phyloP scores from a whole-genome alignment of 2,888 invertebrate species.

The Cheilosia vulpina region DNA sequence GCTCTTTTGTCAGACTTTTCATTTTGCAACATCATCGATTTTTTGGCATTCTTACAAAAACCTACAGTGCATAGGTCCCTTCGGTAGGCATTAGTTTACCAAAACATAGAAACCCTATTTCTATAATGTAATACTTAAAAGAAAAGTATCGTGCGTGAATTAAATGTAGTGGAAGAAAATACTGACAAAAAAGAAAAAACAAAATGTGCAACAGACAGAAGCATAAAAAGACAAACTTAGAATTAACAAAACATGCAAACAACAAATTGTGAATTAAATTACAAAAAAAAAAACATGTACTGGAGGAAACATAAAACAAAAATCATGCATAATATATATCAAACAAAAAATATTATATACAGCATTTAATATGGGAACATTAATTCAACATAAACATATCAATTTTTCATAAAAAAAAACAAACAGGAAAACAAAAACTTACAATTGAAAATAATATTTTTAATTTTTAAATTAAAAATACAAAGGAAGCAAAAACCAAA shows the following conservation, averaged over 20 bases:
- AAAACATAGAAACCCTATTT: conserved; percentile 33
- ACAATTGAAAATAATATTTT: conserved; percentile 52
- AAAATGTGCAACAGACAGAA: conserved; percentile 54
- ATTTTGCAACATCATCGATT: neutral
- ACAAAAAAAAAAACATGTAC: conserved; percentile 20
- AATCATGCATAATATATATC: conserved; percentile 33
- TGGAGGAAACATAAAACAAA: conserved; percentile 39
- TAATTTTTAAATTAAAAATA: conserved; percentile 53
- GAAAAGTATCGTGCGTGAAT: conserved; percentile 35
- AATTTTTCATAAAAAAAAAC: conserved; percentile 71
- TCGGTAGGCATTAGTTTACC: conserved; percentile 32
- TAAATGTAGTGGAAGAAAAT: conserved; percentile 38
- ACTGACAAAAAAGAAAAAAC: conserved; percentile 47
- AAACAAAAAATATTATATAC: conserved; percentile 46
- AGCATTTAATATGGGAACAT: conserved; percentile 73
- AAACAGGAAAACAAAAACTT: conserved; percentile 64
- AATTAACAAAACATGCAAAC: conserved; percentile 23
- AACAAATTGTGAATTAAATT: conserved; percentile 53
- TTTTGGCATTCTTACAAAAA: neutral
- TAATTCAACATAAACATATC: conserved; percentile 74
- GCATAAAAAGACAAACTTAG: conserved; percentile 75
- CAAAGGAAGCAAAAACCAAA: conserved; percentile 72
- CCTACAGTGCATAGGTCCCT: conserved; percentile 60
- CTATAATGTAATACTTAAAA: conserved; percentile 34
- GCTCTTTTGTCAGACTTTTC: neutral